phyloP scores from a whole-genome alignment of 2,113 vertebrate genomes.

The Vulpes lagopus region DNA sequence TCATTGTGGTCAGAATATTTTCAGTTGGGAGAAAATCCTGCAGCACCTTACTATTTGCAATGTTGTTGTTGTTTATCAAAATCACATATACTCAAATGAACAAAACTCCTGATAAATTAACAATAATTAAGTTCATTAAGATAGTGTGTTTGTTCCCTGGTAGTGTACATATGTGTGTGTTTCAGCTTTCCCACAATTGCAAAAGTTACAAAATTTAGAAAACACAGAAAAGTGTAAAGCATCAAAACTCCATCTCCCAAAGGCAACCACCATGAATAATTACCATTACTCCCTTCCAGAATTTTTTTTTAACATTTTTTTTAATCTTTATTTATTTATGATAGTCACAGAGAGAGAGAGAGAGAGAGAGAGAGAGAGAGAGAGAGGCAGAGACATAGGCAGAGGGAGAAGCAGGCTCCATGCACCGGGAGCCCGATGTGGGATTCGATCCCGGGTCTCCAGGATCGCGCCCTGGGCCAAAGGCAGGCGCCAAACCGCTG shows the following conservation, averaged over 20 bases:
- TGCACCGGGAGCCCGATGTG: too few relatives aligned
- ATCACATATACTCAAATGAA: slow-evolving; percentile 38
- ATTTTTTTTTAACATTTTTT: neutral
- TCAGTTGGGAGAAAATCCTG: slow-evolving; percentile 35
- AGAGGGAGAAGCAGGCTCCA: too few relatives aligned
- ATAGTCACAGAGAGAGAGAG: too few relatives aligned
- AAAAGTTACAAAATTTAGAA: slow-evolving; percentile 33
- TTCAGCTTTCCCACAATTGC: neutral
- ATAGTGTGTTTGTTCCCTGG: neutral
- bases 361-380: too few relatives aligned
- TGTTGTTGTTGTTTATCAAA: neutral
- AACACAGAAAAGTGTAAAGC: neutral
- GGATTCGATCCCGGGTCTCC: too few relatives aligned
- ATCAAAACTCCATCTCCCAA: slow-evolving; percentile 27
- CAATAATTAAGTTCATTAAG: slow-evolving; percentile 6
- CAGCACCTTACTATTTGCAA: neutral
- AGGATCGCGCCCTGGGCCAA: too few relatives aligned
- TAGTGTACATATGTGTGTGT: neutral
- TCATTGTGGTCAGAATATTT: slow-evolving; percentile 41
- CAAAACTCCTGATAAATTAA: slow-evolving; percentile 51
- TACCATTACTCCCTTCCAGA: neutral
- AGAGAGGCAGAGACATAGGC: too few relatives aligned
- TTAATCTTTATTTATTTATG: too few relatives aligned
- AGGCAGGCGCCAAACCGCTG: too few relatives aligned
- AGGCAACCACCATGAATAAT: neutral